These are phyloP conservation scores for Idaea dimidiata DNA, from an alignment of 2,888 invertebrate species.

Conservation along the genomic window DNA sequence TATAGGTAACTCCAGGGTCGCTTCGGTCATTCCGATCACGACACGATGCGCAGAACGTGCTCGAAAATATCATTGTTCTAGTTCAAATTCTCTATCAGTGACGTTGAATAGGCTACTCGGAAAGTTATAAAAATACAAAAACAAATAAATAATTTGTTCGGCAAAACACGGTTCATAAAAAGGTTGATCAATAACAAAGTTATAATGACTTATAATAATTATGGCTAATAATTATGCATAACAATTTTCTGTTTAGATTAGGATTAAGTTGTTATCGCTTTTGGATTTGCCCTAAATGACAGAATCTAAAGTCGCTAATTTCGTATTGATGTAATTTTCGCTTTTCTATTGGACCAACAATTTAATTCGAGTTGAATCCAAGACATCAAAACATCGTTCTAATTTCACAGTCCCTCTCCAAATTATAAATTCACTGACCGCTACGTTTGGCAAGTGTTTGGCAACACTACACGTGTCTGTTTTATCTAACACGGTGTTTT, in stretches of 20 bases:
- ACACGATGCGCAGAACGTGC: conserved; percentile 32
- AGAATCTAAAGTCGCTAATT: too few species aligned
- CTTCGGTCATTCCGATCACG: conserved; percentile 57
- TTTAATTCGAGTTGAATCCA: neutral
- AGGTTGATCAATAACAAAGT: too few species aligned
- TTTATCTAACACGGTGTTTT: conserved; percentile 28
- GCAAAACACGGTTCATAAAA: too few species aligned
- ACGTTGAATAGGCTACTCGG: conserved; percentile 41
- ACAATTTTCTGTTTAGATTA: too few species aligned
- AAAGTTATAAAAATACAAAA: conserved; percentile 7
- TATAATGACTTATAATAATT: too few species aligned
- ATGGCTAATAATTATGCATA: too few species aligned
- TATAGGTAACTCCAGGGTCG: neutral
- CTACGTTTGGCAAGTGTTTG: conserved; percentile 50
- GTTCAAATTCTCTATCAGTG: conserved; percentile 70
- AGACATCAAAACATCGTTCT: too few species aligned
- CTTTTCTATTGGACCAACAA: neutral
- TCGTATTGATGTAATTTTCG: too few species aligned
- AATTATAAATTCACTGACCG: conserved; percentile 47
- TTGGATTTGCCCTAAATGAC: too few species aligned
- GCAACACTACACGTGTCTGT: conserved; percentile 49
- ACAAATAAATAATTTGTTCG: too few species aligned
- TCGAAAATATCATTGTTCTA: conserved; percentile 71
- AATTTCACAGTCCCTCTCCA: neutral
- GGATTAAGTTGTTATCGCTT: too few species aligned